Base-by-base conservation (phyloP, 2,888 invertebrate species). In the Volucella inflata region DNA sequence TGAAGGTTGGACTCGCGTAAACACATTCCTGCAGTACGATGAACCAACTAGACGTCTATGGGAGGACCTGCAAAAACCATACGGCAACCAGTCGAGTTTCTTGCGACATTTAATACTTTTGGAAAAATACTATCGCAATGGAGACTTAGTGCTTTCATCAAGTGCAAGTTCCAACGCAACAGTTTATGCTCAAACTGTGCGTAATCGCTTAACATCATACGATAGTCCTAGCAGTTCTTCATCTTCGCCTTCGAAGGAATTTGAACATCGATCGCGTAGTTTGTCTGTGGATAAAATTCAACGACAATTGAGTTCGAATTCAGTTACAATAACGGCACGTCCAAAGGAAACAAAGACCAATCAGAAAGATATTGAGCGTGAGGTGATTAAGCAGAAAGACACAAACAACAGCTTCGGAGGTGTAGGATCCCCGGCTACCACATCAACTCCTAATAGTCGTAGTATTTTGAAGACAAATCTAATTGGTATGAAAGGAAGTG, bases 1-100 rank as follows among this genome's bases (percentile, higher is more conserved):
- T 0, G 96, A 96, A 89, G 96, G 96, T 0, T 97, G 97, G 97
- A 96, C 97, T 88, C 96, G 96, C 82, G 96, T 96, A 87, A 94
- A 94, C 87, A 94, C 96, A 0, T 94, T 95, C 88, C 95, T 97
- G 68, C 97, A 97, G 89, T 97, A 96, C 87, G 97, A 97, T 89
- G 93, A 94, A 12, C 96, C 96, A n/a, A 97, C 97, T 0, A 96
- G 96, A 78, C 93, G 94, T 8, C 93, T 97, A 2, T 97, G 97
- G 96, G 95, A 95, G 84, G 96, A 96, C 88, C 90, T 97, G 48
- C 96, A 97, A 89, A 95, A 96, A 90, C 97, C 97, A 0, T 97
- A 97, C 88, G 97, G 97, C 2, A 97, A 96, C 90, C 96, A 96
- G 89, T 96, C 97, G 53, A 97, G 97, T 87, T 97, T 97, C 90